Base-by-base conservation (phyloP, 1,140 invertebrate genomes). In the Ericerus pela region DNA sequence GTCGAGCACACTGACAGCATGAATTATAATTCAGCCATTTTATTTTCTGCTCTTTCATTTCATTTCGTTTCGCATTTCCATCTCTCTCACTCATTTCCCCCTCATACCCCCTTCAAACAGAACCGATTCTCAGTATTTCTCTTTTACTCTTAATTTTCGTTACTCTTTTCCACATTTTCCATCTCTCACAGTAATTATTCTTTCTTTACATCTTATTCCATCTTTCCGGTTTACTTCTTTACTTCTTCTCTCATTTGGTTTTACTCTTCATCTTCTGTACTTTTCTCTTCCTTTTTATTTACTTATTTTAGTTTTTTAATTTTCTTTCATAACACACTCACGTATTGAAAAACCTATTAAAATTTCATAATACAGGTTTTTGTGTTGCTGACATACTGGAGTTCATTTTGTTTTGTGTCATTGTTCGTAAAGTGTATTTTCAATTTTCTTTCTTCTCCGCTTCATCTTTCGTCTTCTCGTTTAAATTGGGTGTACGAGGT, bases 11-110 rank as follows among this genome's bases (percentile, higher is more conserved):
- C 41, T 47, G 41, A 47, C 41, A 47, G 20, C 41, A 47, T 47
- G 41, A 47, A 47, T 47, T 47, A 47, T 47, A 47, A 47, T 47
- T 47, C 41, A 47, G 41, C 41, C 41, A 47, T 47, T 47, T 47
- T 24, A 47, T 47, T 47, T n/a, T n/a, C n/a, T n/a, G n/a, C n/a
- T n/a, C n/a, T n/a, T n/a, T n/a, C n/a, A n/a, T n/a, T n/a, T n/a
- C n/a, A n/a, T n/a, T n/a, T n/a, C n/a, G n/a, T n/a, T n/a, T n/a
- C n/a, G n/a, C n/a, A n/a, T n/a, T n/a, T n/a, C n/a, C n/a, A n/a
- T n/a, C n/a, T n/a, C n/a, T n/a, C n/a, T n/a, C n/a, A n/a, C n/a
- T n/a, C n/a, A n/a, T n/a, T n/a, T n/a, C n/a, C n/a, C n/a, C n/a
- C n/a, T n/a, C n/a, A n/a, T n/a, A n/a, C n/a, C n/a, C n/a, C n/a